Conservation (phyloP, 2,113 vertebrate species). For the Grallaria varia region DNA sequence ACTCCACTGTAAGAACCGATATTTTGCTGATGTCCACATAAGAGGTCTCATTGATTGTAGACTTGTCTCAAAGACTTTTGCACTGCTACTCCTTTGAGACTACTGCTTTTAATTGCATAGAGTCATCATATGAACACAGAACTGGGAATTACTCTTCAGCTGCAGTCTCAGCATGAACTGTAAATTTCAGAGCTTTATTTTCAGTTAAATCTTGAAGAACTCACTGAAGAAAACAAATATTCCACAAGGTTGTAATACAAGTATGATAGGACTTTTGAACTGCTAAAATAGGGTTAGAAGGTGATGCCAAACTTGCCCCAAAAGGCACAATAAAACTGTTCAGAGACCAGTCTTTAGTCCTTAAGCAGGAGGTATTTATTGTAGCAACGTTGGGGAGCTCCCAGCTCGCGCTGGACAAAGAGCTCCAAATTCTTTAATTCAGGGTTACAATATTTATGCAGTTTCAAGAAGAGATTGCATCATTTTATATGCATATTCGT, state of each 20-base stretch:
- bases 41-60: not conserved
- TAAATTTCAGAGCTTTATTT: not conserved
- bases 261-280: not conserved
- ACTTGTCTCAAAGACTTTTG: not conserved
- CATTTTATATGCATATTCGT: no score
- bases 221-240: not conserved
- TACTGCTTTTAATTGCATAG: not conserved
- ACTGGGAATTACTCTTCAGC: not conserved
- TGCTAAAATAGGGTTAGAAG: not conserved
- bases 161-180: not conserved
- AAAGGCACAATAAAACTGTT: no score
- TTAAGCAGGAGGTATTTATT: no score
- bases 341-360: no score
- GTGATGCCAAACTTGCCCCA: no score
- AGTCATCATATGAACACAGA: not conserved
- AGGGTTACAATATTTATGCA: no score
- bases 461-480: no score
- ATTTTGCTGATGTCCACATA: not conserved
- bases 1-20: not conserved
- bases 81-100: not conserved
- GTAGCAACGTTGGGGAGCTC: no score
- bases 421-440: no score
- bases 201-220: not conserved
- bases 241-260: not conserved
- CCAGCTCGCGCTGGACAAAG: no score